These are phyloP conservation scores for Tachysurus vachellii DNA, from an alignment of 2,113 vertebrate species.

Conservation along the genomic window DNA sequence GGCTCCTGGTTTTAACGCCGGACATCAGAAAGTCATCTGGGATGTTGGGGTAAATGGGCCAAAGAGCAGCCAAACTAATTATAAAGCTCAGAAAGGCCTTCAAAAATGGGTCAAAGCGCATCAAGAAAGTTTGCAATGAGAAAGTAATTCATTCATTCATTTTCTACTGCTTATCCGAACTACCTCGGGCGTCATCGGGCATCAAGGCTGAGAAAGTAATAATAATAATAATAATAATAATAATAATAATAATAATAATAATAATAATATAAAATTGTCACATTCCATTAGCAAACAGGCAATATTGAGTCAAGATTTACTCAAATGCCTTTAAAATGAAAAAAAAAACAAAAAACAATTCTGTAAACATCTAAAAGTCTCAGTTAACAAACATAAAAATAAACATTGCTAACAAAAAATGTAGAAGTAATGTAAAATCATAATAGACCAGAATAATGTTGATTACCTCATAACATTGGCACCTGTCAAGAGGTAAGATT, in stretches of 20 bases:
- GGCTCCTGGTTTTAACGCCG: not conserved
- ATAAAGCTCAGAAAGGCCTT: not conserved
- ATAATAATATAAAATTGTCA: not conserved
- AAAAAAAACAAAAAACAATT: not conserved
- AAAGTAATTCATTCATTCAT: no score
- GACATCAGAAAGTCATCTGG: constrained; percentile 5
- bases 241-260: not conserved
- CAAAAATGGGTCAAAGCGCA: constrained; percentile 45
- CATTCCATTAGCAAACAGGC: not conserved
- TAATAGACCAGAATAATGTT: not conserved
- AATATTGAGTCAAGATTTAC: not conserved
- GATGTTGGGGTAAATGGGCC: constrained; percentile 34
- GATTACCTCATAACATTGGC: not conserved
- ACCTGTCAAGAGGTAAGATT: no score
- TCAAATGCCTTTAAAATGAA: not conserved
- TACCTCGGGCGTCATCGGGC: no score
- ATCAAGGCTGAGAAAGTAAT: no score
- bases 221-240: no score
- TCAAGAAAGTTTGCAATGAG: constrained; percentile 14
- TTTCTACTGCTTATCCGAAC: no score
- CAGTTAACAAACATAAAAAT: not conserved
- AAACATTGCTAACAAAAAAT: not conserved
- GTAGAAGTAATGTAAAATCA: not conserved
- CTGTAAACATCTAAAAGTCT: not conserved
- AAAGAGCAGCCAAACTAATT: constrained; percentile 28